phyloP scores from a whole-genome alignment of 2,888 invertebrate genomes.

The Patella caerulea region DNA sequence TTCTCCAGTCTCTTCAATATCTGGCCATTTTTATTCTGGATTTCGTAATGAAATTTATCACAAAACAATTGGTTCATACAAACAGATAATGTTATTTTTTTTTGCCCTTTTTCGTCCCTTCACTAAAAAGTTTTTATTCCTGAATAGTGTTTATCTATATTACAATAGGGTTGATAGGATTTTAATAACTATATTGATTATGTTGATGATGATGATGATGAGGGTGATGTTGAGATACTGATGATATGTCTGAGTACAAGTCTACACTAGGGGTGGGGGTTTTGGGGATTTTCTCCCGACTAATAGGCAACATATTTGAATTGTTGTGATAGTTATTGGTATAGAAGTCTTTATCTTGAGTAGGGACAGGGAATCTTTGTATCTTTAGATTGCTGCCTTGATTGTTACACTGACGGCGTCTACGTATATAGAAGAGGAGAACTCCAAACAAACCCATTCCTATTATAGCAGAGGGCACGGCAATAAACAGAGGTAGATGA shows the following conservation, averaged over 20 bases:
- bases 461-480: conserved; percentile 56
- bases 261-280: conserved; percentile 56
- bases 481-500: conserved; percentile 63
- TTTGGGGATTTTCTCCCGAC: conserved; percentile 53
- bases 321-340: conserved; percentile 29
- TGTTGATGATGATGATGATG: conserved; percentile 44
- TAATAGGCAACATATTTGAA: conserved; percentile 37
- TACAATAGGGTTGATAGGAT: no score
- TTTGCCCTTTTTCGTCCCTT: no score
- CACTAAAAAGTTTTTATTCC: no score
- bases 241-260: conserved; percentile 64
- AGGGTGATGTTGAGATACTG: conserved; percentile 59
- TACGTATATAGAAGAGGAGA: conserved; percentile 51
- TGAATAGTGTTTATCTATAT: no score
- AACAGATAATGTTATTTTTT: no score
- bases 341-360: conserved; percentile 42
- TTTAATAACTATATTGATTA: conserved; percentile 13
- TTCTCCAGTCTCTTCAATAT: no score
- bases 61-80: no score
- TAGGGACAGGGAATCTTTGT: conserved; percentile 43
- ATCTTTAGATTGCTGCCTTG: conserved; percentile 29
- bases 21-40: no score
- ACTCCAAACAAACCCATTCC: conserved; percentile 54
- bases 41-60: no score
- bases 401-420: conserved; percentile 39